Evolutionary conservation across 1,140 invertebrate genomes (phyloP).

Genomic region (Metopolophium dirhodum): DNA sequence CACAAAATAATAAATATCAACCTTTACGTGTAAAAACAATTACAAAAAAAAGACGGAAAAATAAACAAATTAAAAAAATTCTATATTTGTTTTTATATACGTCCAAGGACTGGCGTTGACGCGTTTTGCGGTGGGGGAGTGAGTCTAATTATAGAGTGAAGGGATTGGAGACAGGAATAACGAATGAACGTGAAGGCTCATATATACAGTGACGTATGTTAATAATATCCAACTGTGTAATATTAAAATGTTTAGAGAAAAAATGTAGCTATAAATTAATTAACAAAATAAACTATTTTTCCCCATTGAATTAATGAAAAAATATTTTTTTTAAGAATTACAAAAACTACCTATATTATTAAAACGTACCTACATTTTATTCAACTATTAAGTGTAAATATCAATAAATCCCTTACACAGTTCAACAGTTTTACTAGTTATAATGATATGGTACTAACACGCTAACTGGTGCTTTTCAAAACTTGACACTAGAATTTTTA

Average conservation of each 20-base stretch:
- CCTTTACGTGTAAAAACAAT: conserved; percentile 34
- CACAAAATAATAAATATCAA: conserved; percentile 7
- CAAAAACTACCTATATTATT: neutral
- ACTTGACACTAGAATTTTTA: neutral
- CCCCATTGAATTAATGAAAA: neutral
- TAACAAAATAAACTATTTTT: neutral
- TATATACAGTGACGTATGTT: neutral
- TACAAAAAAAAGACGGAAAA: neutral
- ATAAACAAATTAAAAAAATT: conserved; percentile 34
- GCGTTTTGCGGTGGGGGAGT: conserved; percentile 40
- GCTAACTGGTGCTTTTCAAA: neutral
- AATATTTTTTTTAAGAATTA: neutral
- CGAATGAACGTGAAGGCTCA: neutral
- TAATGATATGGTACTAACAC: neutral
- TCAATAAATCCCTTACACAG: neutral
- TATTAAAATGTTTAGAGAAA: neutral
- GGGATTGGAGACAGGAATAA: conserved; percentile 33
- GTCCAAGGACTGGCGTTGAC: conserved; percentile 5
- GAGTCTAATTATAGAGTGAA: conserved; percentile 52
- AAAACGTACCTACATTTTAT: neutral
- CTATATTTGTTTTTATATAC: conserved; percentile 44
- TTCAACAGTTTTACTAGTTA: neutral
- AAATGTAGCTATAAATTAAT: neutral
- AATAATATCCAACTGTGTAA: neutral
- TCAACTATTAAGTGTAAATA: neutral